Percentiles rank a stretch among this genome's conserved stretches.
phyloP scores from a whole-genome alignment of 2,797 vertebrate genomes.

The Galagoides demidoff region DNA sequence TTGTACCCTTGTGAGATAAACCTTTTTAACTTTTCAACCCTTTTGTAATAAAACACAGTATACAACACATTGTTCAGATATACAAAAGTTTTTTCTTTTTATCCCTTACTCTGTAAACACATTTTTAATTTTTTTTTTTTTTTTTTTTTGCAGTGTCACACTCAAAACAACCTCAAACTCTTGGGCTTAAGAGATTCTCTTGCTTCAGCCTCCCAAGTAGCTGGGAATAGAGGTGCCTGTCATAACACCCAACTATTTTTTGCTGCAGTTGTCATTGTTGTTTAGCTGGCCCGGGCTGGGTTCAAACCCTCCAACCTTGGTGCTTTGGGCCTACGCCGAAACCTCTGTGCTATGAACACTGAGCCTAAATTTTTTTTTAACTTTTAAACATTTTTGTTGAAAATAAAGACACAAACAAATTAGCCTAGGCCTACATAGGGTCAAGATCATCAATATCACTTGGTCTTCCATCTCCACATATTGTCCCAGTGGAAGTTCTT shows the following conservation, averaged over 20 bases:
- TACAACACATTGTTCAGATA: neutral
- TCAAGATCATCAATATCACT: neutral
- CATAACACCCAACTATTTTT: no score
- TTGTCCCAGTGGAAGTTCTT: neutral
- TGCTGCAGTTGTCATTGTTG: no score
- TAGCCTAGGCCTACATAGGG: neutral
- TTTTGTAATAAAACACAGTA: neutral
- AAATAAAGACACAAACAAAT: neutral
- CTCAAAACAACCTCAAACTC: no score
- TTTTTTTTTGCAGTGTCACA: neutral
- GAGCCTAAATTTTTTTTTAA: neutral
- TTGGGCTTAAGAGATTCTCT: no score
- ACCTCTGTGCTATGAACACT: no score
- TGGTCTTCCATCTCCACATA: neutral
- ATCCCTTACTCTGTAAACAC: neutral
- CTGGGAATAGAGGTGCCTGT: no score
- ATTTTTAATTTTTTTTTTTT: neutral
- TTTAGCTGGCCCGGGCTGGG: no score
- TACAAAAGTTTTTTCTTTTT: neutral
- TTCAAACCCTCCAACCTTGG: no score
- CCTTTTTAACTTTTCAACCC: neutral
- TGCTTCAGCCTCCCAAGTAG: no score
- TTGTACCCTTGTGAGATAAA: no score
- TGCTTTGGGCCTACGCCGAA: no score
- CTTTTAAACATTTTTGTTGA: neutral